phyloP scores from a whole-genome alignment of 2,797 vertebrate species.

The Enteromius argenteus region DNA sequence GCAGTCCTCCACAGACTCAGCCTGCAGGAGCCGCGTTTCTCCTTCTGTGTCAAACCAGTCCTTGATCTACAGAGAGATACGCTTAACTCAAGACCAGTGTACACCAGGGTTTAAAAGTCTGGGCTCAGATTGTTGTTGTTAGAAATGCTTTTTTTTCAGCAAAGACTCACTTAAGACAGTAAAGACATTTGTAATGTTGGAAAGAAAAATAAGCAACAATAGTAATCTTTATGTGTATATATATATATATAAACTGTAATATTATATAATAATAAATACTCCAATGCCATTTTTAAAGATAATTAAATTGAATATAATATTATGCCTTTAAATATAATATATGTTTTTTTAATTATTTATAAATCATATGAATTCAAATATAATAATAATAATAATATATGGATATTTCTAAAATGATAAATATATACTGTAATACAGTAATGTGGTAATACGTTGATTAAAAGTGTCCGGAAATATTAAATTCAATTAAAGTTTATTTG shows the following conservation, averaged over 20 bases:
- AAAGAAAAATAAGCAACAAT: neutral
- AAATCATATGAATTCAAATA: neutral
- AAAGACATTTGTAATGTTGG: neutral
- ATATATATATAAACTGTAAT: neutral
- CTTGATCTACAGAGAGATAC: slow-evolving; percentile 77
- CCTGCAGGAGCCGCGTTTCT: slow-evolving; percentile 77
- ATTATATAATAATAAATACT: neutral
- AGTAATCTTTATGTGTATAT: too few species aligned
- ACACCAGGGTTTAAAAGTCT: neutral
- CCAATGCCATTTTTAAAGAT: neutral
- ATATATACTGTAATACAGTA: neutral
- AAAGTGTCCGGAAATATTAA: neutral
- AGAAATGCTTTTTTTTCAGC: neutral
- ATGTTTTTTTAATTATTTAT: too few species aligned
- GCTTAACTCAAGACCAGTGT: neutral
- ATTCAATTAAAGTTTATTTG: too few species aligned
- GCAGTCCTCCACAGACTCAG: slow-evolving; percentile 76
- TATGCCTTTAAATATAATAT: neutral
- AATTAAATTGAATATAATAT: neutral
- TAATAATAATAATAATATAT: neutral
- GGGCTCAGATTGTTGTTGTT: neutral
- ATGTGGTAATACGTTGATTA: neutral
- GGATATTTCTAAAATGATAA: neutral
- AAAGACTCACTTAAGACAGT: neutral
- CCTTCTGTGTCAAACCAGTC: slow-evolving; percentile 88